Evolutionary conservation across 2,888 invertebrate genomes (phyloP), one percentile per base, ranked within the genome.

Genomic region (Girardia tigrina): DNA sequence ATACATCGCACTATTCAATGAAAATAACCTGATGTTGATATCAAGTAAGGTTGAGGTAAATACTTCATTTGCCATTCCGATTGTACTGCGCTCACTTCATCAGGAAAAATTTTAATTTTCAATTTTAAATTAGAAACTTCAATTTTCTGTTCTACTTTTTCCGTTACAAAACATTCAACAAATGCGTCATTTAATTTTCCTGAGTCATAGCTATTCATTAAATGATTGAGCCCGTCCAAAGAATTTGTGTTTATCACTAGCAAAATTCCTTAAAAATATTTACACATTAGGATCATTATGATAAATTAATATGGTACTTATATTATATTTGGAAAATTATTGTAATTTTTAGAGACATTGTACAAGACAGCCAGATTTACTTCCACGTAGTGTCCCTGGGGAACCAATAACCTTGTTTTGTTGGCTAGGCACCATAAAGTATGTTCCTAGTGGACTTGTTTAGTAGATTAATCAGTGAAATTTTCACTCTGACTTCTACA

Each of bases 141-240:
- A 36, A 56, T 56, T n/a, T 56, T 56, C 23, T 56, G n/a, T 23
- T 56, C 56, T 56, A 56, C 56, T 56, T 56, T 56, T 56, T 56
- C 56, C 4, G 56, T 56, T 6, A 56, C n/a, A 56, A 56, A 56
- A 56, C 56, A 56, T 56, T 56, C 56, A 16, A 56, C 23, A 56
- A 56, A 56, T 16, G 56, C 56, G n/a, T 56, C 8, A 56, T 56
- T 56, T 56, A 56, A 56, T 56, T n/a, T 56, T 56, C 56, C 56
- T n/a, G 56, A 56, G 23, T 56, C 56, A 56, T 56, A 56, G 23
- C 56, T 56, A 20, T 16, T 56, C 4, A 56, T 56, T 16, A 56
- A 56, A 56, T 56, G n/a, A 56, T 56, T 23, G 20, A 56, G 23
- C n/a, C 8, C 4, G n/a, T 56, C 56, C 23, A 20, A 20, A 2